Percentiles rank a stretch among this genome's conserved stretches.
Evolutionary conservation across 2,888 invertebrate species (phyloP).

Genomic region (Drosophila fulvimacula): DNA sequence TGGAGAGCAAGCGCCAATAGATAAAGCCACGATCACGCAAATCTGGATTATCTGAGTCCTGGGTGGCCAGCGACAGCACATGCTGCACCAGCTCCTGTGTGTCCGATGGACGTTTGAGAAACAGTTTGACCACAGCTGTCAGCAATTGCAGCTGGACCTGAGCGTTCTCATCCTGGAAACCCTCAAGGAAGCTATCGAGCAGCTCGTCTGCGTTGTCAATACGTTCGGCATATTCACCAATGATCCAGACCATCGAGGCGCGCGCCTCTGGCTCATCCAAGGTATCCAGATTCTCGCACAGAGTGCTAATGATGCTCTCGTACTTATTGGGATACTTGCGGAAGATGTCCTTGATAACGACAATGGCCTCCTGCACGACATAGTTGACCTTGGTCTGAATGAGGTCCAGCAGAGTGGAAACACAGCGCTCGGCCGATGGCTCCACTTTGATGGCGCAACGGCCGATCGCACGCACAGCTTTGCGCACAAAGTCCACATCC

Average conservation of each 20-base stretch:
- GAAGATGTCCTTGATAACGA: conserved; percentile 99
- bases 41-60: conserved; percentile 99
- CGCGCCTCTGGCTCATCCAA: conserved; percentile 99
- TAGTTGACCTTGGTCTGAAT: conserved; percentile 99
- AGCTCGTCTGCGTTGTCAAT: conserved; percentile 99
- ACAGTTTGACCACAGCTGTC: conserved; percentile 99
- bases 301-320: conserved; percentile 99
- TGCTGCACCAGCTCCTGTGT: conserved; percentile 99
- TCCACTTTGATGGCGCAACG: conserved; percentile 99
- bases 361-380: conserved; percentile 99
- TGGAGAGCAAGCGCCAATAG: conserved; percentile 99
- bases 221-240: conserved; percentile 99
- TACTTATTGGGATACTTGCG: conserved; percentile 99
- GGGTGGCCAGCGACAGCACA: conserved; percentile 94
- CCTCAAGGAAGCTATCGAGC: conserved; percentile 98
- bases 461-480: conserved; percentile 99
- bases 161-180: conserved; percentile 98
- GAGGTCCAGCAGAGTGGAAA: conserved; percentile 97
- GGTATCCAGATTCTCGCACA: conserved; percentile 99
- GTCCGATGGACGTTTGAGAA: conserved; percentile 98
- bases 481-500: conserved; percentile 99
- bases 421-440: conserved; percentile 98
- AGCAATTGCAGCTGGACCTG: conserved; percentile 98
- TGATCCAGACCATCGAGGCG: conserved; percentile 98
- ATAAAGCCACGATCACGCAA: conserved; percentile 99